Conservation (phyloP, 1,140 invertebrate genomes). For the Pinna nobilis region DNA sequence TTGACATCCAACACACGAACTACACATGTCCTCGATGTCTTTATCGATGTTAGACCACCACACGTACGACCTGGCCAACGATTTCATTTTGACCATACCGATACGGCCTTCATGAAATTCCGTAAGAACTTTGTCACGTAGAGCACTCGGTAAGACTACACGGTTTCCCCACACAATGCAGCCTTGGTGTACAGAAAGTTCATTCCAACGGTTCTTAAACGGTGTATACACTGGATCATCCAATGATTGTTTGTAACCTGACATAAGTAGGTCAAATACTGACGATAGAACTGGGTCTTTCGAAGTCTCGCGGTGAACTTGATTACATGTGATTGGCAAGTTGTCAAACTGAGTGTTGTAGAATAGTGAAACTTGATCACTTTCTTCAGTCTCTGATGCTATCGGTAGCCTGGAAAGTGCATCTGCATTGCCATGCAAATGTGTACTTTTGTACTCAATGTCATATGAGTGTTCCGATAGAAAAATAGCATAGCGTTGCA, state of each 20-base stretch:
- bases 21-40: constrained; percentile 73
- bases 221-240: background rate
- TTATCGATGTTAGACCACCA: constrained; percentile 77
- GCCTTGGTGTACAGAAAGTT: constrained; percentile 27
- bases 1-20: constrained; percentile 74
- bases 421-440: constrained; percentile 53
- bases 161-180: constrained; percentile 32
- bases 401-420: constrained; percentile 41
- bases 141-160: constrained; percentile 29
- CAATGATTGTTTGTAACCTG: background rate
- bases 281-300: background rate
- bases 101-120: constrained; percentile 34
- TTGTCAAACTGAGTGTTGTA: constrained; percentile 12
- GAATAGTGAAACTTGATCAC: constrained; percentile 1
- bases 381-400: background rate
- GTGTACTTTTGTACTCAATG: constrained; percentile 68
- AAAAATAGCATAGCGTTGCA: constrained; percentile 70
- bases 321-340: constrained; percentile 6
- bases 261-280: background rate
- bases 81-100: constrained; percentile 69
- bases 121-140: background rate
- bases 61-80: constrained; percentile 75
- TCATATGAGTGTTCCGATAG: constrained; percentile 67
- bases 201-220: background rate
- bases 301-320: background rate